Percentiles rank a stretch among this genome's conserved stretches.
These are phyloP conservation scores for Virgularia gustaviana DNA, from an alignment of 92 coral and sea anemone genomes.

Conservation along the genomic window DNA sequence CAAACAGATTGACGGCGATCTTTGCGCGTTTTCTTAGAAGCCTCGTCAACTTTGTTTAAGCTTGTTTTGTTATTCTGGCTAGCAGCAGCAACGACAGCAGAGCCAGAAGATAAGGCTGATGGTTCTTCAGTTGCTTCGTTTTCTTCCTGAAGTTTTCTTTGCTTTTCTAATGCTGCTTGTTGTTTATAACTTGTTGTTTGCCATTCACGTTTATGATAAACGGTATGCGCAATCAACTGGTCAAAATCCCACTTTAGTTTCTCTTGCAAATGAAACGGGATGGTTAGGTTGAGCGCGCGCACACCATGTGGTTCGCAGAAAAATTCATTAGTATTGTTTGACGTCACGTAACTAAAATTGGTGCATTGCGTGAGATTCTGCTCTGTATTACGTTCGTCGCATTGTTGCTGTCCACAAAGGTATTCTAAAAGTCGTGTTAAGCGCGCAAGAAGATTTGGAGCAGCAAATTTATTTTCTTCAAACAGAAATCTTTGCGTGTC, in stretches of 20 bases:
- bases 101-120: too few species aligned
- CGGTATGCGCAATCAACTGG: conserved; percentile 68
- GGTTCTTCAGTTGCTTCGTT: background rate
- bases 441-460: conserved; percentile 90
- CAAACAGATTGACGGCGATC: background rate
- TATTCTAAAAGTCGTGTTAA: conserved; percentile 77
- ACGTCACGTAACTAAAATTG: conserved; percentile 29
- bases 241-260: conserved; percentile 77
- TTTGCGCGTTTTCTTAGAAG: conserved; percentile 4
- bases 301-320: background rate
- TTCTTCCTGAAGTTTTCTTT: background rate
- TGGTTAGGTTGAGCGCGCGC: conserved; percentile 55
- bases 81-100: too few species aligned
- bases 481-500: conserved; percentile 92
- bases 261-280: conserved; percentile 73
- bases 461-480: conserved; percentile 94
- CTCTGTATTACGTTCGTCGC: background rate
- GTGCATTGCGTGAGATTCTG: background rate
- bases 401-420: conserved; percentile 64
- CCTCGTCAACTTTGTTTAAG: background rate
- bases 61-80: background rate
- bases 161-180: conserved; percentile 53
- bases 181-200: conserved; percentile 87
- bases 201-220: conserved; percentile 86
- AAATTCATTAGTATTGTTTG: conserved; percentile 21